Evolutionary conservation across 2,797 vertebrate genomes (phyloP).

Genomic region (Ptychadena robeensis): DNA sequence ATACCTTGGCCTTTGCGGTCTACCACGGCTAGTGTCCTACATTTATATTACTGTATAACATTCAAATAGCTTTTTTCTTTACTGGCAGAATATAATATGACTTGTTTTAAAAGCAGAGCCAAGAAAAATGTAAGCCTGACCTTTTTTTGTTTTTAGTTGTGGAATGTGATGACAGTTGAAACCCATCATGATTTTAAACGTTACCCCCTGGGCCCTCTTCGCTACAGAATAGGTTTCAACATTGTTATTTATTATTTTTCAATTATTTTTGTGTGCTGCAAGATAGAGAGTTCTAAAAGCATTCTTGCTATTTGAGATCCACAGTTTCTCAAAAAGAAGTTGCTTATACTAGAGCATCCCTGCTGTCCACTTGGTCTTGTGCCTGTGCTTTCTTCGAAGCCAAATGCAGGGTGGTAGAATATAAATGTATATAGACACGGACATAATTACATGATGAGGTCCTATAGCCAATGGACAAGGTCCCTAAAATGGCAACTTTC

Average conservation of each 20-base stretch:
- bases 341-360: neutral
- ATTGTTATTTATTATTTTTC: constrained; percentile 55
- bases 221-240: constrained; percentile 66
- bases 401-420: neutral
- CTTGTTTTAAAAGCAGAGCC: constrained; percentile 71
- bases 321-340: neutral
- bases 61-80: constrained; percentile 68
- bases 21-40: constrained; percentile 70
- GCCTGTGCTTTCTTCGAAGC: neutral
- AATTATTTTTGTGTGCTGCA: constrained; percentile 17
- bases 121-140: constrained; percentile 71
- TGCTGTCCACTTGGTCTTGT: neutral
- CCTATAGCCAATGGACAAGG: neutral
- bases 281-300: neutral
- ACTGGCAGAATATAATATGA: constrained; percentile 73
- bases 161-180: constrained; percentile 74
- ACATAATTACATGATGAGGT: neutral
- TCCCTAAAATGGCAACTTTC: neutral
- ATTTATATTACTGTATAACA: constrained; percentile 70
- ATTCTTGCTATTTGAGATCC: neutral
- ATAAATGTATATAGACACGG: neutral
- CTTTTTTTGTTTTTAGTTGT: constrained; percentile 71
- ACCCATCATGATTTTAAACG: constrained; percentile 70
- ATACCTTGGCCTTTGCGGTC: constrained; percentile 74
- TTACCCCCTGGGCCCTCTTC: constrained; percentile 70